Evolutionary conservation across 1,140 invertebrate species (phyloP), one percentile per base, ranked within the genome.

Genomic region (Zophobas atratus): DNA sequence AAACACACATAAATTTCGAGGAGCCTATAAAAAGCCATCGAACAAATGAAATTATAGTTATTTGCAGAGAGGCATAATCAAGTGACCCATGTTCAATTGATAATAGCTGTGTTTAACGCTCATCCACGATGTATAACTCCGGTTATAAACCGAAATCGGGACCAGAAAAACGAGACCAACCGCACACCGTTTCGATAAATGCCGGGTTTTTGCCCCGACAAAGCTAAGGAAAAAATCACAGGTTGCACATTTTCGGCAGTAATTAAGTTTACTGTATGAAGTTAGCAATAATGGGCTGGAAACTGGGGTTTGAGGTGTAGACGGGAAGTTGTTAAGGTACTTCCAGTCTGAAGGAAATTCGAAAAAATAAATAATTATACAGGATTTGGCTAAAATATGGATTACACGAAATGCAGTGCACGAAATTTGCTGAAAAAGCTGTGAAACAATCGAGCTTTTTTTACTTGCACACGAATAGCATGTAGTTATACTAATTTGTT

Each of bases 21-120:
- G 20, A 72, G 46, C 70, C 36, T 72, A 36, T 53, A 72, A 72
- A 72, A 72, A 72, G 34, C 46, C 36, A 72, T 72, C 70, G 70
- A 53, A 72, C 70, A 72, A 72, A 72, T 51, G 5, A 55, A 72
- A 72, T 72, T 72, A 72, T 51, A 72, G 70, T 72, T 38, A 72
- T 72, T 72, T 72, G 70, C 41, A 34, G 70, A 33, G 51, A 51
- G 46, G 70, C 46, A 72, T 72, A 72, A 72, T 72, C 70, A 72
- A 72, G 51, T 72, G 70, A 53, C 70, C 70, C 46, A 72, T 72
- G 70, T 55, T 72, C 70, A 72, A 55, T 72, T 72, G 70, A 72
- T 53, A 72, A 72, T 72, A 72, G 70, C 70, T 72, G 51, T 72
- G 70, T 72, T 72, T 72, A 72, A 55, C 51, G 60, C 36, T n/a